A percentile compares a stretch with the other conserved stretches of the same genome.
phyloP scores from a whole-genome alignment of 2,113 vertebrate species.

The Pomatostomus ruficeps region DNA sequence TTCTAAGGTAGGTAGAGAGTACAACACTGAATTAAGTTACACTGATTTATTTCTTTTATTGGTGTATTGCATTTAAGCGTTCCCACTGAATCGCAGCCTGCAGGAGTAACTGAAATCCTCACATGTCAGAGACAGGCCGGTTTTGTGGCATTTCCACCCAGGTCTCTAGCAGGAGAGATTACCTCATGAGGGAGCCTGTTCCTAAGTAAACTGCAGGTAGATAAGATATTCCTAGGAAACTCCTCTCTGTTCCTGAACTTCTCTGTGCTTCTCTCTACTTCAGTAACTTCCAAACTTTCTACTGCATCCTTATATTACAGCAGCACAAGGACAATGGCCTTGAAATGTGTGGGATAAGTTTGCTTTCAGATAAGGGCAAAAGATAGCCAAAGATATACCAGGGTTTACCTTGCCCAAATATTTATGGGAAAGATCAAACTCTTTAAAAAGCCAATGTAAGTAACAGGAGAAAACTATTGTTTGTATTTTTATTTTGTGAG shows the following conservation, averaged over 20 bases:
- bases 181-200: not conserved
- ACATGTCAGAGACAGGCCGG: not conserved
- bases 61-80: not conserved
- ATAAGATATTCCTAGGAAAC: not conserved
- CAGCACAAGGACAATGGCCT: not conserved
- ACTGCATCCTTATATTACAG: not conserved
- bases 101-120: not conserved
- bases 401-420: not conserved
- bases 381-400: not conserved
- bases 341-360: not conserved
- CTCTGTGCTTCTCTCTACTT: not conserved
- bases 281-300: not conserved
- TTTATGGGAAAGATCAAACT: not conserved
- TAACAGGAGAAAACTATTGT: not conserved
- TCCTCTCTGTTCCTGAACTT: not conserved
- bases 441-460: not conserved
- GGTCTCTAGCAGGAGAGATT: not conserved
- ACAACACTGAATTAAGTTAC: not conserved
- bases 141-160: not conserved
- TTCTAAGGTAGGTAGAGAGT: not conserved
- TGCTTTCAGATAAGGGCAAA: not conserved
- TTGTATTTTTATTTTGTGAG: not conserved
- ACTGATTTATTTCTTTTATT: not conserved
- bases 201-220: not conserved
- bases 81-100: not conserved